These are phyloP conservation scores for Sinella curviseta DNA, from an alignment of 1,140 invertebrate genomes.

Conservation along the genomic window DNA sequence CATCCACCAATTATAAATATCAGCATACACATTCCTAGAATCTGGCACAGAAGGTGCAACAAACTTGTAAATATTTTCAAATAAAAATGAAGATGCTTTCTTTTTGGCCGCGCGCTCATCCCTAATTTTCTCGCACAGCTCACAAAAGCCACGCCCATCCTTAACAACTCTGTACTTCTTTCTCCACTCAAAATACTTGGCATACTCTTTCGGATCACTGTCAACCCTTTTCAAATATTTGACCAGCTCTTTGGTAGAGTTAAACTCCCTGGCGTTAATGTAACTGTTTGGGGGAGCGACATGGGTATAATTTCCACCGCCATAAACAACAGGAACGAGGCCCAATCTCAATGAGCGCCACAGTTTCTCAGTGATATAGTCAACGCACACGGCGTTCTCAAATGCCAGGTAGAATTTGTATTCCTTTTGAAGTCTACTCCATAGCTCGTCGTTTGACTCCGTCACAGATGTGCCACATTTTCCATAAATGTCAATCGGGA, in stretches of 20 bases:
- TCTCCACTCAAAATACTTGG: constrained; percentile 52
- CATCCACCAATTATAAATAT: neutral
- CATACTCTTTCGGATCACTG: constrained; percentile 48
- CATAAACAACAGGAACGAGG: constrained; percentile 50
- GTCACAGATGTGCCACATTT: neutral
- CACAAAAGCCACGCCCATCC: neutral
- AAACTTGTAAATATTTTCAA: neutral
- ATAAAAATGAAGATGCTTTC: neutral
- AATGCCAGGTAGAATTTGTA: constrained; percentile 12
- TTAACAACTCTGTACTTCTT: constrained; percentile 12
- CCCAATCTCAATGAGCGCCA: constrained; percentile 40
- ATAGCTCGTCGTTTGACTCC: neutral
- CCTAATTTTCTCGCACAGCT: neutral
- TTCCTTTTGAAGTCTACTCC: constrained; percentile 39
- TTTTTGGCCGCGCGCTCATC: too few species aligned
- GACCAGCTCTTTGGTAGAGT: constrained; percentile 50
- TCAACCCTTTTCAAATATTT: constrained; percentile 50
- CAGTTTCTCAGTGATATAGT: constrained; percentile 16
- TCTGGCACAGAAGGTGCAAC: neutral
- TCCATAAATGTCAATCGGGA: neutral
- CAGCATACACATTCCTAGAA: neutral
- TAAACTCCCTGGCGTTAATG: constrained; percentile 53
- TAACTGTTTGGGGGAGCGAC: constrained; percentile 54
- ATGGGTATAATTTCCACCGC: constrained; percentile 52
- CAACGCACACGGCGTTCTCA: constrained; percentile 2